Evolutionary conservation across 2,888 invertebrate genomes (phyloP).

Genomic region (Andrena chrysosceles): DNA sequence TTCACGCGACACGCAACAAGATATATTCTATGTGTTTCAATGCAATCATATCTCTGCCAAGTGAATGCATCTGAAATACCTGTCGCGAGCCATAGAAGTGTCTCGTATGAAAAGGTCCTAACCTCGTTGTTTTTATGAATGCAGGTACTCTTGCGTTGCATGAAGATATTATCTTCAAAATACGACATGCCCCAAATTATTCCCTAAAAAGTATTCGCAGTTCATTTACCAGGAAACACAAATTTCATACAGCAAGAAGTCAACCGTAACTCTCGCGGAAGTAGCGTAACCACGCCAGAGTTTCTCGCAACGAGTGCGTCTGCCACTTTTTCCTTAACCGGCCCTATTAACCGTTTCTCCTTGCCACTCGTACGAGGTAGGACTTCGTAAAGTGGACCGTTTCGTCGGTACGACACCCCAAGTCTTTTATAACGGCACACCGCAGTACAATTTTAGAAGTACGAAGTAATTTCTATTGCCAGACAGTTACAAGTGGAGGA

Average conservation of each 20-base stretch:
- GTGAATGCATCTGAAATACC: no score
- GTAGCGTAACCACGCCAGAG: not conserved
- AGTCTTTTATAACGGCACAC: slow-evolving; percentile 37
- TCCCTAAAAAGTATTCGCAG: no score
- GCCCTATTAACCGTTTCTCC: slow-evolving; percentile 28
- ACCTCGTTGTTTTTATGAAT: no score
- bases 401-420: not conserved
- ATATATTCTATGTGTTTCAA: no score
- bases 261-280: slow-evolving; percentile 13
- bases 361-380: slow-evolving; percentile 8
- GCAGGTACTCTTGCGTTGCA: no score
- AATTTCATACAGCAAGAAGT: slow-evolving; percentile 1
- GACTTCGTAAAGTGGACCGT: slow-evolving; percentile 3
- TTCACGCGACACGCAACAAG: no score
- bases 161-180: no score
- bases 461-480: slow-evolving; percentile 17
- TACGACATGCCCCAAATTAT: not conserved
- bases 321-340: slow-evolving; percentile 14
- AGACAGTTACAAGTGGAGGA: slow-evolving; percentile 1
- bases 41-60: no score
- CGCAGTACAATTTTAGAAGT: slow-evolving; percentile 20
- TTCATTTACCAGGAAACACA: not conserved
- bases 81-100: no score
- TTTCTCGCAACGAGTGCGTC: slow-evolving; percentile 12
- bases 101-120: no score